Conservation (phyloP, 2,888 invertebrate genomes). For the Octonoba sinensis region DNA sequence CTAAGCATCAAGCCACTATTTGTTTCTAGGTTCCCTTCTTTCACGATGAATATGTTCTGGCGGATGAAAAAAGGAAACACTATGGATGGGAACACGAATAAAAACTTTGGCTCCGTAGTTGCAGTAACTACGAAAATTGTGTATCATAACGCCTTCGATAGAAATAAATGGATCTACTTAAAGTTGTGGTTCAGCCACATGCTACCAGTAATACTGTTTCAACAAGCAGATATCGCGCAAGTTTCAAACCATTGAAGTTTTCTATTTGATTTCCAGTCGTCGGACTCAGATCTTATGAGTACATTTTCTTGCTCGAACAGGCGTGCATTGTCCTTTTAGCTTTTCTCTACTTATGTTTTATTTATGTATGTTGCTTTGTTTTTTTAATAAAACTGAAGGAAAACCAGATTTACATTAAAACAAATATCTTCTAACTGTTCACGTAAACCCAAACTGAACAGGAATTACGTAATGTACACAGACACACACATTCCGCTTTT, state of each 20-base stretch:
- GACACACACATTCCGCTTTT: no score
- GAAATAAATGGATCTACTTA: constrained; percentile 56
- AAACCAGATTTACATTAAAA: constrained; percentile 40
- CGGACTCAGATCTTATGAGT: constrained; percentile 11
- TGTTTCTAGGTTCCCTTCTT: constrained; percentile 1
- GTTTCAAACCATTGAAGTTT: constrained; percentile 20
- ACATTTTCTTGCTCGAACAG: constrained; percentile 2
- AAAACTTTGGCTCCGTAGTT: constrained; percentile 22
- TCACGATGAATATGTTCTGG: constrained; percentile 20
- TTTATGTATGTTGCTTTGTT: constrained; percentile 19
- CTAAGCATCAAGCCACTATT: constrained; percentile 18
- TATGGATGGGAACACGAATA: constrained; percentile 19
- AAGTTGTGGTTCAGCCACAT: constrained; percentile 36
- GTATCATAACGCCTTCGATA: constrained; percentile 33
- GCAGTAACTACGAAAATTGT: constrained; percentile 38
- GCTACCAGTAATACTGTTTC: constrained; percentile 50
- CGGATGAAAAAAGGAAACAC: constrained; percentile 23
- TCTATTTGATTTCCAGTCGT: constrained; percentile 41
- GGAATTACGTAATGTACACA: no score
- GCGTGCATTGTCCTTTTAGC: constrained; percentile 1
- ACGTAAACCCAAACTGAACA: no score
- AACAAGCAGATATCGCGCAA: constrained; percentile 30
- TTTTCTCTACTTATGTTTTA: constrained; percentile 29
- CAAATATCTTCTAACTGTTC: constrained; percentile 17
- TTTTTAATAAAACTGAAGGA: constrained; percentile 4